Evolutionary conservation across 2,113 vertebrate species (phyloP).

Genomic region (Phycodurus eques): DNA sequence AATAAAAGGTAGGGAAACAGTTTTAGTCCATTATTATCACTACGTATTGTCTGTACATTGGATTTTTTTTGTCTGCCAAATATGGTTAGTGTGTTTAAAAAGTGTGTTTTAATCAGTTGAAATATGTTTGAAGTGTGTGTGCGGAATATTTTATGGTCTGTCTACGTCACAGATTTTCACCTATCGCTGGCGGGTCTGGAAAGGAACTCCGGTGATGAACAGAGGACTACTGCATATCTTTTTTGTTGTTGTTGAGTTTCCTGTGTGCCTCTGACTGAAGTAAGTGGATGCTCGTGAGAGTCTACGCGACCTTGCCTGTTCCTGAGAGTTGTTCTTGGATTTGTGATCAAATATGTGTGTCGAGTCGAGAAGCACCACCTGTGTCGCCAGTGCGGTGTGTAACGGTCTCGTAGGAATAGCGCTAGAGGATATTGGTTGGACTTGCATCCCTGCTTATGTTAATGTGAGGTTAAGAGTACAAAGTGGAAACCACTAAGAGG

Average conservation of each 20-base stretch:
- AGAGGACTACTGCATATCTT: too few relatives aligned
- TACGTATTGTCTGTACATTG: too few relatives aligned
- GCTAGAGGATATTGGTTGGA: neutral
- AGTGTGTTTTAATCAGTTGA: too few relatives aligned
- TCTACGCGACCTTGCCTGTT: constrained; percentile 48
- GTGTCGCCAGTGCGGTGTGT: neutral
- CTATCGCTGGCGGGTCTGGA: too few relatives aligned
- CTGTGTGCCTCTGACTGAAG: constrained; percentile 39
- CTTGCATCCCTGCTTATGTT: constrained; percentile 4
- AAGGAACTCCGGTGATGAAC: too few relatives aligned
- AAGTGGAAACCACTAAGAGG: constrained; percentile 32
- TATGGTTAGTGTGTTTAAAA: too few relatives aligned
- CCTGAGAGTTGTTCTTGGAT: constrained; percentile 56
- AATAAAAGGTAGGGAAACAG: too few relatives aligned
- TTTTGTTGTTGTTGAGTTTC: constrained; percentile 6
- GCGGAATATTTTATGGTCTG: neutral
- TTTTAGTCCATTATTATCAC: too few relatives aligned
- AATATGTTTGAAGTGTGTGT: neutral
- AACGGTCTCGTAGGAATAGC: neutral
- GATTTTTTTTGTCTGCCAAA: neutral
- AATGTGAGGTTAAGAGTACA: constrained; percentile 21
- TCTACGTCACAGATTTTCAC: too few relatives aligned
- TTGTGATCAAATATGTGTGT: constrained; percentile 33
- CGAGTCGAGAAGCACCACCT: constrained; percentile 26
- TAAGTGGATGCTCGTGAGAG: constrained; percentile 29